Percentiles rank a stretch among this genome's conserved stretches.
These are phyloP conservation scores for Phylloscopus collybita DNA, from an alignment of 2,797 vertebrate genomes.

Conservation along the genomic window DNA sequence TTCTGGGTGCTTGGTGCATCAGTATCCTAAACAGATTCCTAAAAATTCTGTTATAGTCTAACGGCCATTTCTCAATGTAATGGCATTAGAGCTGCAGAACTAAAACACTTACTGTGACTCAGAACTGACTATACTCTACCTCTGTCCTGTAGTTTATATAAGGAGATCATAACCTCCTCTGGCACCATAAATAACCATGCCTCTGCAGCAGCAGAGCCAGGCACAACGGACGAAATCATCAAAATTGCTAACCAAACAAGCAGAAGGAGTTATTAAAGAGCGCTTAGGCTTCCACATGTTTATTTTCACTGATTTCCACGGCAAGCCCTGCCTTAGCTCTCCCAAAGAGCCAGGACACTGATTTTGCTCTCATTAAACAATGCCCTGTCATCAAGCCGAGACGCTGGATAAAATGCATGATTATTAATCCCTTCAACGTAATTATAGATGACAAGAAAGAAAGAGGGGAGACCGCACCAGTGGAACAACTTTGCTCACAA, in stretches of 20 bases:
- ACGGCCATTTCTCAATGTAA: neutral
- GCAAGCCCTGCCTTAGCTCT: neutral
- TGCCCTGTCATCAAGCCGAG: neutral
- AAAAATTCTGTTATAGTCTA: neutral
- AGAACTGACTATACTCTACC: neutral
- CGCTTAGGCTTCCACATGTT: conserved; percentile 42
- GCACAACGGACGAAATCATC: neutral
- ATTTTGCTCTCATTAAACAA: conserved; percentile 34
- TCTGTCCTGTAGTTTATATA: conserved; percentile 7
- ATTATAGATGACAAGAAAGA: conserved; percentile 18
- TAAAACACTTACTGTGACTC: neutral
- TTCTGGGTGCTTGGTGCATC: neutral
- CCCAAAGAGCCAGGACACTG: conserved; percentile 13
- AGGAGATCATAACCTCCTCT: conserved; percentile 29
- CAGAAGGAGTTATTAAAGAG: conserved; percentile 60
- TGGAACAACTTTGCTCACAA: neutral
- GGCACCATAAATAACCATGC: conserved; percentile 27
- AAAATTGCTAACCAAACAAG: conserved; percentile 62
- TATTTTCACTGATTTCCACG: conserved; percentile 48
- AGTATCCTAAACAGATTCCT: neutral
- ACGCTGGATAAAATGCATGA: neutral
- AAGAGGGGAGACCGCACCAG: neutral
- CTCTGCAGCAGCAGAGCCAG: conserved; percentile 4
- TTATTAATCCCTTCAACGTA: conserved; percentile 23
- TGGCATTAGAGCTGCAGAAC: neutral